Base-by-base conservation (phyloP, 2,888 invertebrate species). In the Cryptus viduatorius region DNA sequence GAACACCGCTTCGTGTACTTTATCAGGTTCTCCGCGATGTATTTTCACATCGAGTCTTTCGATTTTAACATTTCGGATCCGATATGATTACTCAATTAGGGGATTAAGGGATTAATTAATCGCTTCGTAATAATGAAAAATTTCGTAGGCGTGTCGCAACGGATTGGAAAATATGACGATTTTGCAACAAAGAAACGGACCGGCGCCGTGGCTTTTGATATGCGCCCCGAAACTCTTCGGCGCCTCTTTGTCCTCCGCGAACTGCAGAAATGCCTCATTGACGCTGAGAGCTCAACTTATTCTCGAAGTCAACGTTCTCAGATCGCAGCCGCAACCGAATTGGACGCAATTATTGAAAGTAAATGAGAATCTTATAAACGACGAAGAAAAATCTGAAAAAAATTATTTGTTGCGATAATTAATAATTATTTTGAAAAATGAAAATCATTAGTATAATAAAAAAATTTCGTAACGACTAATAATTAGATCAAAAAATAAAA, bases 301-400 rank as follows among this genome's bases (percentile, higher is more conserved):
- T 0, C 91, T 97, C 79, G 97, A 97, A 88, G 91, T 97, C 42
- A 95, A 95, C 67, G 96, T 97, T 0, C 90, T 97, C 50, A 91
- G 97, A 77, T 96, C 96, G 0, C 97, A 97, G 89, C 97, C 97
- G 0, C 97, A 97, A 90, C 96, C 97, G 0, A 96, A 96, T 73
- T 97, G 97, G 97, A 94, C 96, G 0, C 95, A 96, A 85, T 92
- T 97, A 29, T 94, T 97, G 0, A 97, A 97, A 95, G 97, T 97
- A 88, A 88, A 16, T 0, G 19, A 19, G 31, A 8, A 16, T 31
- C 16, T 50, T 61, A 44, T 19, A 24, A 24, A 24, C 24, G 24
- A 24, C 24, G 24, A 24, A 24, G 24, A 24, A 3, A 24, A 3
- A 24, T 24, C 24, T 24, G 24, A 24, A 24, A 24, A 1, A 24